Evolutionary conservation across 2,888 invertebrate species (phyloP).

Genomic region (Agonopterix subpropinquella): DNA sequence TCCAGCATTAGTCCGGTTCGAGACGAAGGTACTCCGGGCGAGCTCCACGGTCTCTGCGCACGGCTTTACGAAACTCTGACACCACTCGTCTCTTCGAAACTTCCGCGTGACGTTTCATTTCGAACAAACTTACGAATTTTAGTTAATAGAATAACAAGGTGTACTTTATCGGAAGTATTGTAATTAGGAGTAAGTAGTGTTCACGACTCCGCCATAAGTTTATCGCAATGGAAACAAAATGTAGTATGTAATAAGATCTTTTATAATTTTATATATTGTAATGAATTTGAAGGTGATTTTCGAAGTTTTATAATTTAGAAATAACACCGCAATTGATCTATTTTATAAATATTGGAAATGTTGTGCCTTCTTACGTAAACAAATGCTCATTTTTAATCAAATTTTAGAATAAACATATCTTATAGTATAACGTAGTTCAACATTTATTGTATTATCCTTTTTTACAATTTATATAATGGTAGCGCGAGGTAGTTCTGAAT

Average conservation of each 20-base stretch:
- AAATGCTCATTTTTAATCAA: slow-evolving; percentile 46
- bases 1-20: not conserved
- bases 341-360: slow-evolving; percentile 30
- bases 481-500: slow-evolving; percentile 14
- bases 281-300: slow-evolving; percentile 3
- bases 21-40: slow-evolving; percentile 4
- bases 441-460: slow-evolving; percentile 13
- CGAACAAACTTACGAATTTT: slow-evolving; percentile 57
- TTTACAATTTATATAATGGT: slow-evolving; percentile 4
- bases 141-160: slow-evolving; percentile 38
- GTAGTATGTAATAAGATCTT: slow-evolving; percentile 12
- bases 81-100: slow-evolving; percentile 46
- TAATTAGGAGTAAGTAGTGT: slow-evolving; percentile 46
- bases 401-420: slow-evolving; percentile 35
- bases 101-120: slow-evolving; percentile 41
- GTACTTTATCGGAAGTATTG: slow-evolving; percentile 29
- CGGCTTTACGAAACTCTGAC: slow-evolving; percentile 72
- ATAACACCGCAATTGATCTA: slow-evolving; percentile 3
- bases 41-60: slow-evolving; percentile 36
- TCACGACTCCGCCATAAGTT: slow-evolving; percentile 68
- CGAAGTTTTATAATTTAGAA: not conserved
- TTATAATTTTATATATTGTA: slow-evolving; percentile 3
- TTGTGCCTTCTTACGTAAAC: slow-evolving; percentile 41
- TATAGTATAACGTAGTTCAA: slow-evolving; percentile 23
- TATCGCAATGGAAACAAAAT: slow-evolving; percentile 32